phyloP scores from a whole-genome alignment of 1,140 invertebrate species.

The Colletes gigas region DNA sequence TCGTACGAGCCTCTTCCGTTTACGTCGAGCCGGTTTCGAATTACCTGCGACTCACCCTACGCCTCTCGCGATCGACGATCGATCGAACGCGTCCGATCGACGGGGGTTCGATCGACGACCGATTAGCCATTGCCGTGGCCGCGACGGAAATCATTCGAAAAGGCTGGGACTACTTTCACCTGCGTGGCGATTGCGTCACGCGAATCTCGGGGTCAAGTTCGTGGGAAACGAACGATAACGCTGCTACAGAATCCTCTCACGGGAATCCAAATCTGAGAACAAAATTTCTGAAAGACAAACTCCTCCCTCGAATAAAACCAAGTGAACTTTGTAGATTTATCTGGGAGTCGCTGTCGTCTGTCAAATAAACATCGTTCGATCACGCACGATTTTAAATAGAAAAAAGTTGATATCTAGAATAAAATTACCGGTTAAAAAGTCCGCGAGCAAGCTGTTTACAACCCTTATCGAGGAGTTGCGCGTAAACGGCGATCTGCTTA shows the following conservation, averaged over 20 bases:
- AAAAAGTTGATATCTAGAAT: too few species aligned
- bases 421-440: too few species aligned
- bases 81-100: slow-evolving; percentile 12
- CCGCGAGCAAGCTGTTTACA: too few species aligned
- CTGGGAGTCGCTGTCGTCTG: too few species aligned
- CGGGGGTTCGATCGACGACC: slow-evolving; percentile 22
- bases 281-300: too few species aligned
- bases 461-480: too few species aligned
- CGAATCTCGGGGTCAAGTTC: slow-evolving; percentile 35
- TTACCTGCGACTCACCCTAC: slow-evolving; percentile 3
- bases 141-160: slow-evolving; percentile 26
- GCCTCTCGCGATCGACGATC: slow-evolving; percentile 25
- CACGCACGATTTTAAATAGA: too few species aligned
- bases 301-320: too few species aligned
- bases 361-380: too few species aligned
- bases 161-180: slow-evolving; percentile 29
- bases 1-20: slow-evolving; percentile 53
- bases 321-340: too few species aligned
- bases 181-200: slow-evolving; percentile 18
- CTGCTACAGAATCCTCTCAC: too few species aligned
- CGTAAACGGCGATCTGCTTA: not conserved
- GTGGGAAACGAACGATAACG: slow-evolving; percentile 14
- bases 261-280: too few species aligned
- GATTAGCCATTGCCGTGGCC: not conserved
- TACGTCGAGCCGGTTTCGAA: slow-evolving; percentile 58